Conservation (phyloP, 2,888 invertebrate species). For the Bruchidius siliquastri region DNA sequence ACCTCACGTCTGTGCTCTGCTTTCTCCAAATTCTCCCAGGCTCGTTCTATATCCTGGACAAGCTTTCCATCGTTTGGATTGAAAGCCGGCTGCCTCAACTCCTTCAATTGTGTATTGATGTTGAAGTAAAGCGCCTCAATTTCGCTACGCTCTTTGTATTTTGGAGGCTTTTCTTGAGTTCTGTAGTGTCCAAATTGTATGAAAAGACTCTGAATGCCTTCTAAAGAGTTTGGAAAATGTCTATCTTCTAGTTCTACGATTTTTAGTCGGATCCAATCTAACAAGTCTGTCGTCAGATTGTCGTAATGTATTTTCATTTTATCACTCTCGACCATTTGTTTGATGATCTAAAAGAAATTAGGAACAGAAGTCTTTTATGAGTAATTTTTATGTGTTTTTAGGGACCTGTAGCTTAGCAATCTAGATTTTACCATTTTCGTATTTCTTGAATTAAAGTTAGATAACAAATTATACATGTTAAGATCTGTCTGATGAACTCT, state of each 20-base stretch:
- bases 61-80: constrained; percentile 83
- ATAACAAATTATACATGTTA: too few species aligned
- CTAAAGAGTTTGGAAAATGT: constrained; percentile 88
- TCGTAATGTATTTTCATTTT: constrained; percentile 88
- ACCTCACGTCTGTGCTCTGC: constrained; percentile 93
- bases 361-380: constrained; percentile 1
- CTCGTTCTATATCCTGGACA: constrained; percentile 91
- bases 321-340: constrained; percentile 93
- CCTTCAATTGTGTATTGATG: constrained; percentile 93
- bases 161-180: constrained; percentile 96
- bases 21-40: constrained; percentile 88
- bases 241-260: constrained; percentile 77
- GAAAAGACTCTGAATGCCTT: constrained; percentile 89
- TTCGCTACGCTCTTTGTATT: constrained; percentile 94
- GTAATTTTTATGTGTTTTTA: too few species aligned
- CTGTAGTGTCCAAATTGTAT: constrained; percentile 91
- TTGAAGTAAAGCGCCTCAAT: constrained; percentile 95
- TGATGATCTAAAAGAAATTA: constrained; percentile 70
- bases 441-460: too few species aligned
- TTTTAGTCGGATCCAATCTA: constrained; percentile 91
- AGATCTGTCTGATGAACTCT: too few species aligned
- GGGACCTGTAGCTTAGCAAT: too few species aligned
- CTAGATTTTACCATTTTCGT: too few species aligned
- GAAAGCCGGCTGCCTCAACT: constrained; percentile 85
- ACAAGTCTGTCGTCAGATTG: constrained; percentile 72